Base-by-base conservation (phyloP, 2,797 vertebrate genomes). In the Enteromius anoplus region DNA sequence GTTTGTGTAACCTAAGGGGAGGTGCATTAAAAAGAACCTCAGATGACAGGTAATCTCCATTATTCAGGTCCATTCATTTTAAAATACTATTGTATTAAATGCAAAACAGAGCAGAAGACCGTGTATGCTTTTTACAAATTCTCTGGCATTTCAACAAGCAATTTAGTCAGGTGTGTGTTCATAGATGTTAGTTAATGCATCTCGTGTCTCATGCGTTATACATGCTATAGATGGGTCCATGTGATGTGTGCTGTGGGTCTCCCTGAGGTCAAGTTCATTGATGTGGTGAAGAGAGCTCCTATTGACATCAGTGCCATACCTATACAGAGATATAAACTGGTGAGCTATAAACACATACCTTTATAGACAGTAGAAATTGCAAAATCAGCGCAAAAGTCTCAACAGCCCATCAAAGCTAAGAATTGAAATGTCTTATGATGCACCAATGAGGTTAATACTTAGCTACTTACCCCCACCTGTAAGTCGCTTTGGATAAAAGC, bases 11-110 rank as follows among this genome's bases (percentile, higher is more conserved):
- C 93, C 94, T 99, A 91, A 94, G 97, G 94, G 98, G 98, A 68
- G 98, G 98, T 77, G 98, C 97, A n/a, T 94, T 99, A 86, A 99
- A 99, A 91, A 93, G 95, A 93, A 99, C 98, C 68, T 95, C 95
- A 78, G 96, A 98, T 70, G 92, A 96, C 89, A 97, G 95, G 98
- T 98, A 94, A 96, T 95, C 80, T 19, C 10, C 15, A 9, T 58
- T 47, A 51, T 71, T 71, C 26, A 23, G 14, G 15, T 26, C 4
- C 32, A 10, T 76, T 26, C 26, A 45, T 32, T 3, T 17, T 45
- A 81, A 62, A 62, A 23, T 17, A 32, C 23, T 45, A 37, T 42
- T 70, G 23, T 45, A 14, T 26, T 26, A n/a, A 68, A 79, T 53
- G 4, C 32, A 40, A 79, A 26, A 49, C 75, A 34, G 26, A 26